Percentiles rank a stretch among this genome's conserved stretches.
phyloP scores from a whole-genome alignment of 2,888 invertebrate genomes.

The Xylocampa areola region DNA sequence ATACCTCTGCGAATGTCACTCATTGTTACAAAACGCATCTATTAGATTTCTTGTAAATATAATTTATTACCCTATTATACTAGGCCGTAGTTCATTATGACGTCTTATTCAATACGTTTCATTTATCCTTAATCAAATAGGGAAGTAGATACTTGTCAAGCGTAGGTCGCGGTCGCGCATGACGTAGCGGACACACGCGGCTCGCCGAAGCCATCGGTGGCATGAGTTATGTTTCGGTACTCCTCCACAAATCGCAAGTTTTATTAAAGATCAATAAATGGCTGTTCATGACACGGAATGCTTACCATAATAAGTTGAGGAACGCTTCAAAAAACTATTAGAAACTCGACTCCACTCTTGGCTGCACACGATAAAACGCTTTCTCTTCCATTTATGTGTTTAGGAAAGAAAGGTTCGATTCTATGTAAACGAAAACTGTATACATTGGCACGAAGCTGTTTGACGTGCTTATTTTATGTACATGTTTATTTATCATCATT shows the following conservation, averaged over 20 bases:
- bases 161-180: constrained; percentile 78
- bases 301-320: constrained; percentile 84
- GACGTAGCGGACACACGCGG: constrained; percentile 68
- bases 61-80: constrained; percentile 68
- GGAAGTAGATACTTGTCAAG: constrained; percentile 64
- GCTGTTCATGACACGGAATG: constrained; percentile 89
- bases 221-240: constrained; percentile 75
- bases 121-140: constrained; percentile 69
- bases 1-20: constrained; percentile 86
- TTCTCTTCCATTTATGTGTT: constrained; percentile 88
- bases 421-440: constrained; percentile 82
- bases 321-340: constrained; percentile 88
- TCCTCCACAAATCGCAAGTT: constrained; percentile 74
- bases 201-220: constrained; percentile 68
- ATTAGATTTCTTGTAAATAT: constrained; percentile 87
- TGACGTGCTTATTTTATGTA: constrained; percentile 89
- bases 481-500: constrained; percentile 80
- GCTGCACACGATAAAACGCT: constrained; percentile 88
- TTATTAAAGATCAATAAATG: constrained; percentile 77
- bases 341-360: constrained; percentile 88
- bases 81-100: constrained; percentile 80
- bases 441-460: constrained; percentile 88
- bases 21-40: constrained; percentile 88
- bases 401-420: constrained; percentile 81
- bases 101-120: constrained; percentile 69